Evolutionary conservation across 23 tunicate genomes (phyloP), one percentile per base, ranked within the genome.

Genomic region (Oikopleura dioica): DNA sequence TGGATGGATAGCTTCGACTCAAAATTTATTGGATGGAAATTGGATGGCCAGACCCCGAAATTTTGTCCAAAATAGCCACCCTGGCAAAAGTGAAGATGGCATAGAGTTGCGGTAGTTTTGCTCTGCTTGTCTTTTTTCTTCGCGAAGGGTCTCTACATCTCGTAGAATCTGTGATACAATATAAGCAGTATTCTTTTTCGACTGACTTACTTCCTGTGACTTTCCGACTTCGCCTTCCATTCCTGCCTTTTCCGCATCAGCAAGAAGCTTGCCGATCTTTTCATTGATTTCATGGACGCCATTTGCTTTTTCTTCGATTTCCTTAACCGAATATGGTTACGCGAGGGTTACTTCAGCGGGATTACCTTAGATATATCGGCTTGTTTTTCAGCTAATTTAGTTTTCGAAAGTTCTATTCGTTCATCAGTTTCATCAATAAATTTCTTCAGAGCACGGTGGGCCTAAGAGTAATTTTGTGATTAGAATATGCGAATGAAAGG

Each of bases 41-140:
- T n/a, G n/a, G n/a, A n/a, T n/a, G n/a, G n/a, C n/a, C n/a, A n/a
- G n/a, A n/a, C n/a, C n/a, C n/a, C n/a, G n/a, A n/a, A n/a, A n/a
- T n/a, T n/a, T n/a, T n/a, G n/a, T n/a, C n/a, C n/a, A n/a, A n/a
- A n/a, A n/a, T n/a, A n/a, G n/a, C n/a, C n/a, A n/a, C n/a, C n/a
- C n/a, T n/a, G n/a, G n/a, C n/a, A n/a, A 85, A 0, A 89, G 82
- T 32, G 97, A 91, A 31, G 97, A 89, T 16, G 97, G 97, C 97
- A 91, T 91, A 0, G 97, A 85, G 77, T 91, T 91, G 24, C 91
- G 75, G 76, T 91, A 91, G 35, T 82, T 83, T 37, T 91, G 92
- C 81, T 91, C 97, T 12, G 97, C 97, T 82, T 85, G 84, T 29
- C 55, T 59, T 76, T 91, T 91, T 1, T 75, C 59, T 68, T 76